These are phyloP conservation scores for Dicaeum eximium DNA, from an alignment of 2,113 vertebrate species.

Conservation along the genomic window DNA sequence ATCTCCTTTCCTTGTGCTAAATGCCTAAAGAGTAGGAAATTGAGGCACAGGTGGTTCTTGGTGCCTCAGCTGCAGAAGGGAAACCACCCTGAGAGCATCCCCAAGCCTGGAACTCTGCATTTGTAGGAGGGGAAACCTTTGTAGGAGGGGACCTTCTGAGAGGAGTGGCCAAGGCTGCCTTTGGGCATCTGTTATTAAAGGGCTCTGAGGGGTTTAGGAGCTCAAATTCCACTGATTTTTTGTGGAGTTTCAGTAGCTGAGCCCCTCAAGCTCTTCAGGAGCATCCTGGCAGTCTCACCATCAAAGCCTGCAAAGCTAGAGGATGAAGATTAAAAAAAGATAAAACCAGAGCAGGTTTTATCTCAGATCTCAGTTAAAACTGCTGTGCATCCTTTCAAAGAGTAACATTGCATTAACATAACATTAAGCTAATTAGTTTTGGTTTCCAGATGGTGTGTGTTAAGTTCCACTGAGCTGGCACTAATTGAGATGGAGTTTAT, in stretches of 20 bases:
- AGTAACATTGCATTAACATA: not conserved
- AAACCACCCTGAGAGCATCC: not conserved
- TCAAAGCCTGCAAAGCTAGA: not conserved
- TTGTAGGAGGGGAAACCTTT: not conserved
- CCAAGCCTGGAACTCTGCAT: not conserved
- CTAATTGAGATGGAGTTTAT: not conserved
- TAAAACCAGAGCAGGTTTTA: not conserved
- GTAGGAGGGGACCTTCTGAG: not conserved
- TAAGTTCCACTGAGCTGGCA: not conserved
- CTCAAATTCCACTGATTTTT: not conserved
- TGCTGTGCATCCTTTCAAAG: not conserved
- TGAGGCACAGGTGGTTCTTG: rapidly evolving
- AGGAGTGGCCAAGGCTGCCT: not conserved
- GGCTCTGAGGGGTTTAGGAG: not conserved
- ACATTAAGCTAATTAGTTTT: not conserved
- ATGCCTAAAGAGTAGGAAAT: not conserved
- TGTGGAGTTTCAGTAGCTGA: not conserved
- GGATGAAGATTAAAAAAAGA: not conserved
- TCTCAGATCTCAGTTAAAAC: not conserved
- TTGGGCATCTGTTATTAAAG: not conserved
- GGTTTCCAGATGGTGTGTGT: not conserved
- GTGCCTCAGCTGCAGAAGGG: not conserved
- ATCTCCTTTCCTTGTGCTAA: no score
- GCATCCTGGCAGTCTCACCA: not conserved
- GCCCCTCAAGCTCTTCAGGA: not conserved